These are phyloP conservation scores for Arrhamphus sclerolepis DNA, from an alignment of 2,797 vertebrate genomes.

Conservation along the genomic window DNA sequence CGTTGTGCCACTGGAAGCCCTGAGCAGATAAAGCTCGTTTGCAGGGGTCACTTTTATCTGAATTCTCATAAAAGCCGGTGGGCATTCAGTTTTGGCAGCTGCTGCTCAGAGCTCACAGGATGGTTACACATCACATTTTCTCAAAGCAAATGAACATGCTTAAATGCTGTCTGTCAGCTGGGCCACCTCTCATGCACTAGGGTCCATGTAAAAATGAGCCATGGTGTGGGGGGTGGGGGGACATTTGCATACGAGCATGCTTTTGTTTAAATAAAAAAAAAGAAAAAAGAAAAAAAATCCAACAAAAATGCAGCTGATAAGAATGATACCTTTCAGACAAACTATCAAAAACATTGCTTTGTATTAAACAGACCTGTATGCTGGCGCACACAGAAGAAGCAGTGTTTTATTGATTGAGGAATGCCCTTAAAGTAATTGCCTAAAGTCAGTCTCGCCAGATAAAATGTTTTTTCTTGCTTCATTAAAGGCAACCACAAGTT, in stretches of 20 bases:
- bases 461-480: constrained; percentile 74
- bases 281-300: background rate
- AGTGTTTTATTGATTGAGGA: constrained; percentile 69
- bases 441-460: constrained; percentile 71
- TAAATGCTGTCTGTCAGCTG: background rate
- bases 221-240: too few species aligned
- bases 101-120: constrained; percentile 28
- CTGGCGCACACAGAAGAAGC: constrained; percentile 6
- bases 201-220: background rate
- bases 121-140: constrained; percentile 26
- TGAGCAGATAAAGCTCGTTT: constrained; percentile 41
- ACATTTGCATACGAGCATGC: too few species aligned
- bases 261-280: background rate
- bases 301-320: constrained; percentile 3
- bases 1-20: constrained; percentile 19
- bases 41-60: constrained; percentile 44
- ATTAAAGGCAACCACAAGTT: constrained; percentile 71
- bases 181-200: constrained; percentile 12
- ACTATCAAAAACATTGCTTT: constrained; percentile 3
- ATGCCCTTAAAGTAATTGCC: constrained; percentile 73
- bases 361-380: background rate
- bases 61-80: constrained; percentile 32
- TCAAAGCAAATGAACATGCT: constrained; percentile 16
- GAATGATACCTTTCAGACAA: background rate
- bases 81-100: constrained; percentile 47